Base-by-base conservation (phyloP, 2,888 invertebrate species). In the Asteroscopus sphinx region DNA sequence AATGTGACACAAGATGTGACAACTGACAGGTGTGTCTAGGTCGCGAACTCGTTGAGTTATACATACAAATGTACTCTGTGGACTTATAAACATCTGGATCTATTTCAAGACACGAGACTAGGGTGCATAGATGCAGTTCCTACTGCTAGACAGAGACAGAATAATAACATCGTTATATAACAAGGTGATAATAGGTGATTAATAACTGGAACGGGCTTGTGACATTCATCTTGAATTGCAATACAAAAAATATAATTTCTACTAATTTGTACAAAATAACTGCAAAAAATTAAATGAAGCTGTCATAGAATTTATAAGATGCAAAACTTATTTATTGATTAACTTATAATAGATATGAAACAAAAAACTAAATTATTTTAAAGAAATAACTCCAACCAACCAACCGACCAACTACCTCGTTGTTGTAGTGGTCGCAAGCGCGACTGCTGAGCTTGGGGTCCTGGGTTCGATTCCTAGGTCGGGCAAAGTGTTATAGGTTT, bases 1-100 rank as follows among this genome's bases (percentile, higher is more conserved):
- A 80, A 78, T 79, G 76, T 68, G 71, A 74, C 68, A 73, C 54
- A 12, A n/a, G n/a, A n/a, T n/a, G n/a, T n/a, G n/a, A n/a, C n/a
- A n/a, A n/a, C n/a, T n/a, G n/a, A n/a, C n/a, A n/a, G 26, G 40
- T 59, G 30, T 25, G 45, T 41, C 37, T 44, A 21, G 32, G 39
- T 55, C 49, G 26, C 37, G 9, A 69, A n/a, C n/a, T n/a, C n/a
- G n/a, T n/a, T n/a, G n/a, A n/a, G n/a, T n/a, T n/a, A n/a, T n/a
- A n/a, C n/a, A n/a, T n/a, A n/a, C n/a, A n/a, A n/a, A n/a, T n/a
- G n/a, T n/a, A n/a, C n/a, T n/a, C n/a, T n/a, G n/a, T n/a, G n/a
- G n/a, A n/a, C n/a, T n/a, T n/a, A 47, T 63, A 68, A 51, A 52
- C 65, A 64, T 32, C 26, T 46, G 15, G 9, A 13, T 12, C 25